These are phyloP conservation scores for Ypsolopha sequella DNA, from an alignment of 2,888 invertebrate species.

Conservation along the genomic window DNA sequence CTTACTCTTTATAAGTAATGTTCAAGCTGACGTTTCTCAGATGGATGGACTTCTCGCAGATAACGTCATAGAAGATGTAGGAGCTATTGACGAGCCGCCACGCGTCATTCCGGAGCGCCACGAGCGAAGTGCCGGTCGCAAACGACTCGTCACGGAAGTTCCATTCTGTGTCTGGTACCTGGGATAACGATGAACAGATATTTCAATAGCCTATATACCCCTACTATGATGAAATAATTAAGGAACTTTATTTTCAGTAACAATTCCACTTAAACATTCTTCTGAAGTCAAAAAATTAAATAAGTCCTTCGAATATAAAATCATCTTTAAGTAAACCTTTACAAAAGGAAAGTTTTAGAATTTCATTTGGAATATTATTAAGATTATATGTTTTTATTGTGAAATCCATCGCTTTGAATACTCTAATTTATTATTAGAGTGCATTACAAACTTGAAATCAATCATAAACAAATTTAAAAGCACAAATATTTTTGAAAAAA, in stretches of 20 bases:
- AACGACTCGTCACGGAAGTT: slow-evolving; percentile 21
- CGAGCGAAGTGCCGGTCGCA: slow-evolving; percentile 20
- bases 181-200: slow-evolving; percentile 10
- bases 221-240: too few relatives aligned
- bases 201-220: not conserved
- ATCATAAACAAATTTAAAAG: too few relatives aligned
- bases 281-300: too few relatives aligned
- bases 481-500: too few relatives aligned
- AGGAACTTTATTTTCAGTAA: not conserved
- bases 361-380: not conserved
- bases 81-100: slow-evolving; percentile 47
- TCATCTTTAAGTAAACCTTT: too few relatives aligned
- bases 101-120: slow-evolving; percentile 30
- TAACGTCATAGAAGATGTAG: slow-evolving; percentile 42
- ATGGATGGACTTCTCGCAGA: slow-evolving; percentile 44
- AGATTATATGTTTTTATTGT: too few relatives aligned
- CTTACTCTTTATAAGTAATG: slow-evolving; percentile 36
- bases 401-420: too few relatives aligned
- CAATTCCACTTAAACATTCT: not conserved
- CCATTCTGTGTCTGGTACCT: slow-evolving; percentile 40
- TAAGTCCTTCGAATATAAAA: too few relatives aligned
- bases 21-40: slow-evolving; percentile 27
- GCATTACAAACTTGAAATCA: too few relatives aligned
- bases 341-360: too few relatives aligned
- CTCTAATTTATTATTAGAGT: too few relatives aligned